Percentiles rank a stretch among this genome's conserved stretches.
phyloP scores from a whole-genome alignment of 2,888 invertebrate genomes.

The Lucinisca nassula region DNA sequence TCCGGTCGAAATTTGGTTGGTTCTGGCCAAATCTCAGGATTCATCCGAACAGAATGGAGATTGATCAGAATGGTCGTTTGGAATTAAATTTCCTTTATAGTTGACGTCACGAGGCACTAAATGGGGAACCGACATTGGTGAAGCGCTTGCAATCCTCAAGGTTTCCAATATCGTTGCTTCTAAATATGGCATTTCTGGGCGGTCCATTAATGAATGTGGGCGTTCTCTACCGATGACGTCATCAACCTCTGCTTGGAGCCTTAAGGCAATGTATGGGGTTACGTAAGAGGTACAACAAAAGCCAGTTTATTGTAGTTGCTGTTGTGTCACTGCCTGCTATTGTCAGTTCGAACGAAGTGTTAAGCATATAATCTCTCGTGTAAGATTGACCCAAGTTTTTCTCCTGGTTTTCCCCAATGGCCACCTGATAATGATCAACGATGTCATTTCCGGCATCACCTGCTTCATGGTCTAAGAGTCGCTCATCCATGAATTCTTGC shows the following conservation, averaged over 20 bases:
- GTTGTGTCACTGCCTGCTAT: constrained; percentile 91
- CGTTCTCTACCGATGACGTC: constrained; percentile 84
- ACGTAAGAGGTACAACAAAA: constrained; percentile 93
- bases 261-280: constrained; percentile 90
- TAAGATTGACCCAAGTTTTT: background rate
- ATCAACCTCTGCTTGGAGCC: constrained; percentile 69
- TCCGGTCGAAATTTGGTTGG: constrained; percentile 78
- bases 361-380: constrained; percentile 60
- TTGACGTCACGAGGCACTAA: constrained; percentile 72
- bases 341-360: constrained; percentile 72
- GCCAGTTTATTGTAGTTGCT: constrained; percentile 95
- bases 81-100: constrained; percentile 81
- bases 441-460: background rate
- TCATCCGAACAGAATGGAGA: constrained; percentile 74
- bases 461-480: background rate
- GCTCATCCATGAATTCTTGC: background rate
- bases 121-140: constrained; percentile 74
- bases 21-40: constrained; percentile 72
- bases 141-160: constrained; percentile 74
- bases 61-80: constrained; percentile 76
- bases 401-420: background rate
- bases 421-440: background rate
- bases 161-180: constrained; percentile 82
- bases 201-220: constrained; percentile 69
- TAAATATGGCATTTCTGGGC: constrained; percentile 69